phyloP scores from a whole-genome alignment of 2,888 invertebrate species.

The Agonopterix arenella region DNA sequence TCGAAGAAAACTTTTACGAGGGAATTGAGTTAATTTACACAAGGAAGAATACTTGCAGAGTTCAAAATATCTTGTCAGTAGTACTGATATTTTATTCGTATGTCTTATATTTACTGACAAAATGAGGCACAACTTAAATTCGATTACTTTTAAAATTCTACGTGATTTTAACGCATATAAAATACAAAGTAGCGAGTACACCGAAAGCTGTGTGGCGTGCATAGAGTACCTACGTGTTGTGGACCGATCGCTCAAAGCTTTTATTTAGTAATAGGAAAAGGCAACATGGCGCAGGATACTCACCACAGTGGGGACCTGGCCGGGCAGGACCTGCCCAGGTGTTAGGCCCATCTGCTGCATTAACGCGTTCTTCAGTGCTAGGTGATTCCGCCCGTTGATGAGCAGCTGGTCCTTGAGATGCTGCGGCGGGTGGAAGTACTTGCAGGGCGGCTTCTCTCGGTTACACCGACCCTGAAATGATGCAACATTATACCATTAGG shows the following conservation, averaged over 20 bases:
- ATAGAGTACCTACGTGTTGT: conserved; percentile 39
- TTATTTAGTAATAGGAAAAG: conserved; percentile 15
- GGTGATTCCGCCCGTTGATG: conserved; percentile 99
- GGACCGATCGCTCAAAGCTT: conserved; percentile 70
- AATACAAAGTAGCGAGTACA: conserved; percentile 59
- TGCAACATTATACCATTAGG: conserved; percentile 4
- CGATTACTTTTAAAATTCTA: conserved; percentile 38
- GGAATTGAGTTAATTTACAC: conserved; percentile 29
- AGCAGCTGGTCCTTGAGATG: conserved; percentile 99
- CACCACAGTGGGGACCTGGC: conserved; percentile 95
- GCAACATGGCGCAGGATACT: conserved; percentile 56
- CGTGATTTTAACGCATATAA: conserved; percentile 41
- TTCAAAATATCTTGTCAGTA: conserved; percentile 9
- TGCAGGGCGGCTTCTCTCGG: conserved; percentile 99
- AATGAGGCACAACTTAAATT: conserved; percentile 61
- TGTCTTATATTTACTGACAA: conserved; percentile 11
- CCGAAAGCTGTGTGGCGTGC: conserved; percentile 72
- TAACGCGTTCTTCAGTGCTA: conserved; percentile 98
- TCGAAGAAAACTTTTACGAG: conserved; percentile 30
- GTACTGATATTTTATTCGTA: conserved; percentile 3
- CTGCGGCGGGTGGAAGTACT: conserved; percentile 99
- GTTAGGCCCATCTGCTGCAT: conserved; percentile 97
- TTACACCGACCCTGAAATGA: conserved; percentile 97
- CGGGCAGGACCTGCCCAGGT: conserved; percentile 94
- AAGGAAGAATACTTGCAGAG: conserved; percentile 21